phyloP scores from a whole-genome alignment of 37 sponge, comb jelly and placozoan genomes.

The Petrosia ficiformis region DNA sequence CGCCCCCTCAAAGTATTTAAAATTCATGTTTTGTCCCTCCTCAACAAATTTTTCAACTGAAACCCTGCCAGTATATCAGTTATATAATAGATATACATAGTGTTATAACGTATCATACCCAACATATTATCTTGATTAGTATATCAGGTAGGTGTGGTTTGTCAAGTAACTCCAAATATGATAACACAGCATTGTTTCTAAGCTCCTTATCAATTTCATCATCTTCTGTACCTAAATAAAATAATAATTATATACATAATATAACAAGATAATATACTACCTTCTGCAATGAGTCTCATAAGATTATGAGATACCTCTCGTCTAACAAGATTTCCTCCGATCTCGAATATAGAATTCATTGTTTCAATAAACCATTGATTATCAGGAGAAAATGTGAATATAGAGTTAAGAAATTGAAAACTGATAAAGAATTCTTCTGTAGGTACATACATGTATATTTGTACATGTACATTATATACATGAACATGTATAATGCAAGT shows the following conservation, averaged over 20 bases:
- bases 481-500: too few species aligned
- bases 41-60: too few species aligned
- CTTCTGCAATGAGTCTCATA: constrained; percentile 89
- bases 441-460: too few species aligned
- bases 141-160: constrained; percentile 73
- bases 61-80: too few species aligned
- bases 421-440: background rate
- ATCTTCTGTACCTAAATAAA: constrained; percentile 59
- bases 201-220: constrained; percentile 62
- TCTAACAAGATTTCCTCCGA: constrained; percentile 69
- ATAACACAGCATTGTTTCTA: constrained; percentile 57
- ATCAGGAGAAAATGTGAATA: constrained; percentile 66
- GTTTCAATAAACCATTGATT: constrained; percentile 85
- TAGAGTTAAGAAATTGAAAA: constrained; percentile 5
- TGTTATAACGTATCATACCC: constrained; percentile 76
- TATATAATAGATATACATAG: too few species aligned
- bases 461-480: too few species aligned
- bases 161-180: constrained; percentile 60
- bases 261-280: constrained; percentile 21
- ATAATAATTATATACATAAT: too few species aligned
- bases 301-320: constrained; percentile 84
- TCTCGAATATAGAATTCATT: constrained; percentile 83
- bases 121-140: constrained; percentile 70
- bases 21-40: too few species aligned
- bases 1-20: too few species aligned